Evolutionary conservation across 53 echinoderm and acorn worm species (phyloP), one percentile per base, ranked within the genome.

Genomic region (Holothuria leucospilota): DNA sequence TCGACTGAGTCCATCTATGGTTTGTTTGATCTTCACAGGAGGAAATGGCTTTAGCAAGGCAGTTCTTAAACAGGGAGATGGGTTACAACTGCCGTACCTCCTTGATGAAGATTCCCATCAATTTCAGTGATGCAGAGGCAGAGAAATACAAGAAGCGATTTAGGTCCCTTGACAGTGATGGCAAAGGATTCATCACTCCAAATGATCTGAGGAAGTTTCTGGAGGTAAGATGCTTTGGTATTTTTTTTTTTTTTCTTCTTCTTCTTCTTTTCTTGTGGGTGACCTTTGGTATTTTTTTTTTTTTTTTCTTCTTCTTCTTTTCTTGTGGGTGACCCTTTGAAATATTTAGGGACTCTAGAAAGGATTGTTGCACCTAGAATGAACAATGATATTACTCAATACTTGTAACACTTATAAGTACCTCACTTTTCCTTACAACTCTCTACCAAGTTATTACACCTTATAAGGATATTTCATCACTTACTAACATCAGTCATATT

Each of bases 131-230:
- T 20, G 92, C 86, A 27, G 99, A 99, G 77, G 80, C 77, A 27
- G 90, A 95, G 46, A 99, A 92, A 51, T 99, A 99, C 81, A 92
- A 89, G 75, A 85, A 92, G 51, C 78, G 95, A n/a, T 99, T 98
- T 86, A 90, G 93, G 74, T 87, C 84, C 68, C 83, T 99, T 30
- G 99, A 99, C 68, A 92, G 89, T 39, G 87, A 95, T 16, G 93
- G 77, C 62, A 98, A 98, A 69, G 98, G 98, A 6, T 98, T 90
- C 92, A 98, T 98, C 56, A 98, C 98, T 38, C 93, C 98, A 52
- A 91, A 93, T 56, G 98, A 98, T 51, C 70, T 98, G 74, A 88
- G 98, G 53, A 86, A 85, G 64, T 98, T 92, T 87, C 74, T 98
- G 30, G 78, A 90, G 87, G 98, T 98, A 52, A 80, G 87, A 56